Base-by-base conservation (phyloP, 2,888 invertebrate genomes). In the Gymnocheta viridis region DNA sequence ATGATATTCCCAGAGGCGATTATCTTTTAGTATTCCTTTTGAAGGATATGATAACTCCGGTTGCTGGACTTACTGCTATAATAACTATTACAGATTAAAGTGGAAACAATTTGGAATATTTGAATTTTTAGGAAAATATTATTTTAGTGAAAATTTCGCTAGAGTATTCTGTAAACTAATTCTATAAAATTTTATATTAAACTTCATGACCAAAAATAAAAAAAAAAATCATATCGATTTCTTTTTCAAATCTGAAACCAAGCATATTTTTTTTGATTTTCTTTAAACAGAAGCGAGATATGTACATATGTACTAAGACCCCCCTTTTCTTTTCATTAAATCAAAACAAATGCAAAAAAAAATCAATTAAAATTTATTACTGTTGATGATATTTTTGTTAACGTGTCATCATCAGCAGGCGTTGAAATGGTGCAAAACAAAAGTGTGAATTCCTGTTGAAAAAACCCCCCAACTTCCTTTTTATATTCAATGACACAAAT, bases 331-430 rank as follows among this genome's bases (percentile, higher is more conserved):
- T 1, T 24, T 49, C 49, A 6, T 5, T 17, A 9, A 22, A 54
- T n/a, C 24, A 54, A 27, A 54, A 17, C 4, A 35, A 60, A 19
- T 29, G 4, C 4, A 19, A 32, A 69, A 76, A 70, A 66, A 78
- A 73, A 81, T 84, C 84, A 84, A 81, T 84, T 84, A 64, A 84
- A 84, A 84, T 84, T 81, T 81, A 84, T 81, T 81, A 73, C 77
- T 73, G 69, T 56, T 78, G 56, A 58, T 69, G 56, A 64, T 72
- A 47, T 81, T 64, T 32, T 67, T 82, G 78, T 70, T 78, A 79
- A 85, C 76, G 74, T 89, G 89, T 88, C 89, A 90, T 88, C 86
- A 88, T 87, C 87, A 86, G 85, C 89, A 89, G 89, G 90, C 90
- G 89, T 89, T 89, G 88, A 89, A 90, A 90, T 89, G 64, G 87